These are phyloP conservation scores for Lacerta viridis DNA, from an alignment of 2,797 vertebrate genomes.

Conservation along the genomic window DNA sequence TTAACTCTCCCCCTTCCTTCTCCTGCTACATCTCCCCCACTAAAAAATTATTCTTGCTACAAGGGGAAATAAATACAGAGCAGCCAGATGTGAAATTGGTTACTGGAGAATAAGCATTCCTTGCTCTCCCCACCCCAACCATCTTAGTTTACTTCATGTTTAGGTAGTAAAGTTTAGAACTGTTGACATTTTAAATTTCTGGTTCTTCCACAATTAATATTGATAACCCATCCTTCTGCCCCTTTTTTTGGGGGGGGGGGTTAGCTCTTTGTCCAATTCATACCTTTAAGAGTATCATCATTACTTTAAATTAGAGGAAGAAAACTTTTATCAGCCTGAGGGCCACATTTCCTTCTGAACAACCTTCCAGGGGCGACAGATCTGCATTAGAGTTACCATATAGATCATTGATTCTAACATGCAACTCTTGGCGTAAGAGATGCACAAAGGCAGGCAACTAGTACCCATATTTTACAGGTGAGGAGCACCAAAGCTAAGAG, in stretches of 20 bases:
- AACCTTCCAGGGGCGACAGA: too few relatives aligned
- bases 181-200: conserved; percentile 68
- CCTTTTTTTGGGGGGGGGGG: background rate
- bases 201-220: conserved; percentile 49
- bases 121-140: background rate
- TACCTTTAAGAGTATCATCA: background rate
- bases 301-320: background rate
- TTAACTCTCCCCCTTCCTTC: conserved; percentile 53
- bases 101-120: conserved; percentile 61
- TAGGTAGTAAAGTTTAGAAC: conserved; percentile 60
- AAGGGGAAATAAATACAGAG: conserved; percentile 70
- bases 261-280: background rate
- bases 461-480: too few relatives aligned
- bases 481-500: too few relatives aligned
- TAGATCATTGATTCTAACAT: too few relatives aligned
- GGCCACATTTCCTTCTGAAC: too few relatives aligned
- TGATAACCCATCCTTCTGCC: background rate
- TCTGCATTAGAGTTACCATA: too few relatives aligned
- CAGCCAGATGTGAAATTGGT: conserved; percentile 74
- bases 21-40: conserved; percentile 46
- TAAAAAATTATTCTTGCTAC: conserved; percentile 59
- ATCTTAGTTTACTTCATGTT: conserved; percentile 61
- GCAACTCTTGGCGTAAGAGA: too few relatives aligned
- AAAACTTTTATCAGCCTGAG: too few relatives aligned
- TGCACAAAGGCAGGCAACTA: too few relatives aligned